Evolutionary conservation across 2,113 vertebrate genomes (phyloP).

Genomic region (Esox niger): DNA sequence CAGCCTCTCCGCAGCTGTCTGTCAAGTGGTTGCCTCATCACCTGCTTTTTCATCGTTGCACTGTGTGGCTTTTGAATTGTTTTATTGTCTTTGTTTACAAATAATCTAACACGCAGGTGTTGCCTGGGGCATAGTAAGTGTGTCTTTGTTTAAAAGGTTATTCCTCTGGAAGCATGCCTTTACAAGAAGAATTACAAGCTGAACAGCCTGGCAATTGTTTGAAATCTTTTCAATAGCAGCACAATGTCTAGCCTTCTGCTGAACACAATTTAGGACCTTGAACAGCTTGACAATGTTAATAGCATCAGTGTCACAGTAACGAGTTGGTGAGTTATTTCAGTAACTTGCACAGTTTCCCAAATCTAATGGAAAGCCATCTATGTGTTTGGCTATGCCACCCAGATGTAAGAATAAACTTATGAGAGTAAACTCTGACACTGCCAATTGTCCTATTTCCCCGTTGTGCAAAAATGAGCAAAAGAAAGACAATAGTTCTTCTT

Average conservation of each 20-base stretch:
- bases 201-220: conserved; percentile 25
- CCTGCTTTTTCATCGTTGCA: conserved; percentile 46
- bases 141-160: conserved; percentile 64
- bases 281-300: neutral
- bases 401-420: no score
- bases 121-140: conserved; percentile 55
- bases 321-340: no score
- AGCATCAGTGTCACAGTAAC: no score
- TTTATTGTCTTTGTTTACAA: conserved; percentile 9
- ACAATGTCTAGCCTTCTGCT: neutral
- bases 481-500: no score
- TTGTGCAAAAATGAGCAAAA: no score
- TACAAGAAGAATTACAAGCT: conserved; percentile 31
- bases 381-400: no score
- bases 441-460: no score
- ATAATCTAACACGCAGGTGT: conserved; percentile 47
- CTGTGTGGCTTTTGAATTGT: conserved; percentile 3
- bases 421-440: neutral
- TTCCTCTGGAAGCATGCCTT: conserved; percentile 47
- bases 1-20: conserved; percentile 50
- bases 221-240: conserved; percentile 22
- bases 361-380: no score
- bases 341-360: no score
- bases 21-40: conserved; percentile 56
- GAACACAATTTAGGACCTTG: neutral